Base-by-base conservation (phyloP, 2,797 vertebrate species). In the Chromis chromis region DNA sequence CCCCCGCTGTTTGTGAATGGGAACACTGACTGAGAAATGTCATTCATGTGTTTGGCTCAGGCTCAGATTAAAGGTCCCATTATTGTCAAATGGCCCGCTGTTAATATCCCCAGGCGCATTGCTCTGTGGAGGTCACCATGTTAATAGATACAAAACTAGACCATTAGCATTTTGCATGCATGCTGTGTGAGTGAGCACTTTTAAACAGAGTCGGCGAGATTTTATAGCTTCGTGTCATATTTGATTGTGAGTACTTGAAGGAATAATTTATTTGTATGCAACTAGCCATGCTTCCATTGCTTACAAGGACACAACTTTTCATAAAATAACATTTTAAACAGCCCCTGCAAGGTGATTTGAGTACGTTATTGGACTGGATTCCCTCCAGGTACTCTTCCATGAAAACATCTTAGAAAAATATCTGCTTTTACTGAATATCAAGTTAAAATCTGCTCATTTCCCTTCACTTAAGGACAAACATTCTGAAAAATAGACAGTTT, bases 11-110 rank as follows among this genome's bases (percentile, higher is more conserved):
- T 80, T 78, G 72, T 86, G 91, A 90, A 88, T 79, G 89, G 81
- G 86, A 91, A 79, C 75, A 52, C 85, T 76, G 68, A 42, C 87
- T 79, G 89, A 54, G 88, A 92, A 88, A 88, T 90, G 90, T 83
- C 83, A 87, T 90, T 91, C 87, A 86, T 79, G 85, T 83, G 89
- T 90, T 85, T 81, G 74, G 78, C 85, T 91, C 67, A 58, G 73
- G 71, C 87, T 90, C 79, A 79, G 88, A 90, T 89, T 91, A 90
- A 92, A 90, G 86, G 79, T 78, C 81, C 85, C 88, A 89, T 93
- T 89, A 89, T 83, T 68, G 86, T 79, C 75, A 70, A 78, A 85
- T 56, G 76, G 76, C 86, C 86, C 16, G 79, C 85, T 87, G 88
- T 58, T 89, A 63, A 79, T 77, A 58, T 86, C 88, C 86, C 79